Evolutionary conservation across 2,113 vertebrate species (phyloP), one percentile per base, ranked within the genome.

Genomic region (Rousettus leschenaultii): DNA sequence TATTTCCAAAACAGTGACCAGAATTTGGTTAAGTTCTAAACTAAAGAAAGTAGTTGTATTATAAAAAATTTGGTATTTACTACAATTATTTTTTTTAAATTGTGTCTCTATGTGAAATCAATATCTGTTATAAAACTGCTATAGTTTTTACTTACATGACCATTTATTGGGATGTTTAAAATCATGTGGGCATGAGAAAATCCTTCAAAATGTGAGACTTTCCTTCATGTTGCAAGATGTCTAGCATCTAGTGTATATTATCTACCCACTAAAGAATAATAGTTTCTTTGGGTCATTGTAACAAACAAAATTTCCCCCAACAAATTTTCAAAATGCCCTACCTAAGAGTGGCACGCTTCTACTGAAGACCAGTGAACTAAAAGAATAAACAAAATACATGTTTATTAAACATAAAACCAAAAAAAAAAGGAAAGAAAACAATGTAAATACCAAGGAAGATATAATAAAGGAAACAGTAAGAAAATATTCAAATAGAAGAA

Each of bases 1-100:
- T 92, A 95, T 92, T 83, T 96, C 18, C 40, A 86, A 89, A 89
- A 59, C 30, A 92, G 15, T 66, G 30, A 59, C 6, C 21, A 71
- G 35, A 21, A 83, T 92, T 92, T 94, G 35, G 21, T 90, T 7
- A 92, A 94, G 66, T 86, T 86, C 59, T 83, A 24, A 86, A 87
- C 26, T 90, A 90, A 92, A 61, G 24, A 66, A 75, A 90, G 13
- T 66, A 53, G 68, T 24, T 63, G 10, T 15, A 65, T 35, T 71
- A 24, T 82, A 59, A 7, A 61, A 57, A 86, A 83, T 82, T 86
- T 28, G 38, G 12, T 89, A 59, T 75, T 95, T 93, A 84, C 9
- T 55, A 48, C 89, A 88, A 45, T 91, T 51, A 61, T 84, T 89
- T n/a, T n/a, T 95, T 75, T 14, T 10, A 84, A 91, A 77, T n/a